Conservation (phyloP, 2,888 invertebrate species). For the Meteorus colon region DNA sequence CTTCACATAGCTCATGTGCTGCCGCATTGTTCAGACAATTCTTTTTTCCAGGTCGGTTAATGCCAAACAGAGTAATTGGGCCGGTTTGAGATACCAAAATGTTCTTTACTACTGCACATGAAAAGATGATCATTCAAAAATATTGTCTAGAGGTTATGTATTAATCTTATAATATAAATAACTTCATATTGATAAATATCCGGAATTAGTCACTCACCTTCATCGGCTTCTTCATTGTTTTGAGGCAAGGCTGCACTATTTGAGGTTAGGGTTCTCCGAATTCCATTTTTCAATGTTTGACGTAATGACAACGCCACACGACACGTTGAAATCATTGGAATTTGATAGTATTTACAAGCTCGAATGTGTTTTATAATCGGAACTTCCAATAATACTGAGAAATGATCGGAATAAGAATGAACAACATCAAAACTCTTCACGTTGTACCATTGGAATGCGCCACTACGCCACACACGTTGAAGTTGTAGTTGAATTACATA, state of each 20-base stretch:
- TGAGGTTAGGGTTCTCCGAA: conserved; percentile 46
- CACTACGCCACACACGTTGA: too few relatives aligned
- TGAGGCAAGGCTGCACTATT: conserved; percentile 30
- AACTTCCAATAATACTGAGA: too few relatives aligned
- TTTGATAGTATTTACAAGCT: background rate
- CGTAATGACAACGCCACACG: conserved; percentile 45
- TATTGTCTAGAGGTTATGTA: background rate
- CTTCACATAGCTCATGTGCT: conserved; percentile 80
- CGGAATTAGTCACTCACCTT: background rate
- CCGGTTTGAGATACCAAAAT: conserved; percentile 77
- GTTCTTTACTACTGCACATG: conserved; percentile 58
- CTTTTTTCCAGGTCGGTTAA: conserved; percentile 87
- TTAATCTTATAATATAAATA: background rate
- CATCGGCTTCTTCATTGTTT: conserved; percentile 30
- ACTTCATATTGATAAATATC: background rate
- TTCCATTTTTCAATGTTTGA: conserved; percentile 40
- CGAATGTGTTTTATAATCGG: too few relatives aligned
- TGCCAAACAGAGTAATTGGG: conserved; percentile 85
- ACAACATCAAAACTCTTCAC: too few relatives aligned
- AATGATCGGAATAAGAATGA: too few relatives aligned
- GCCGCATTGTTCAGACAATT: conserved; percentile 88
- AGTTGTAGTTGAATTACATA: too few relatives aligned
- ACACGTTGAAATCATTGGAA: conserved; percentile 48
- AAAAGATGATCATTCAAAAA: background rate
- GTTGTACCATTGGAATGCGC: too few relatives aligned